A percentile compares a stretch with the other conserved stretches of the same genome.
These are phyloP conservation scores for Sterrhoptilus dennistouni DNA, from an alignment of 2,113 vertebrate species.

Conservation along the genomic window DNA sequence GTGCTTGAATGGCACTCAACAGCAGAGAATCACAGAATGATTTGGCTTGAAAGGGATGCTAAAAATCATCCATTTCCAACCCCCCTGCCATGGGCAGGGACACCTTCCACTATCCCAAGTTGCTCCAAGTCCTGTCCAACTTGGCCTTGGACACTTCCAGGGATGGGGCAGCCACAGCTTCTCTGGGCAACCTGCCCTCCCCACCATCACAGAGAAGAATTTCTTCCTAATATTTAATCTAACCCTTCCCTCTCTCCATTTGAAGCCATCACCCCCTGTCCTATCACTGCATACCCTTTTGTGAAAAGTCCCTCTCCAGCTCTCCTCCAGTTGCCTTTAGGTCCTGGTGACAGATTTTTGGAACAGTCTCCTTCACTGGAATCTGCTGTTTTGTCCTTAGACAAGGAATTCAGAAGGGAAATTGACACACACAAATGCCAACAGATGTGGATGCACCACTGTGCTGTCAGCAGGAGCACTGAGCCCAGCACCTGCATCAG, in stretches of 20 bases:
- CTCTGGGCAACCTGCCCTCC: background rate
- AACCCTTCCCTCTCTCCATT: background rate
- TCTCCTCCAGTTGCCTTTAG: background rate
- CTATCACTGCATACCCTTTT: background rate
- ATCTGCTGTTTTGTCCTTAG: background rate
- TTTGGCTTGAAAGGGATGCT: background rate
- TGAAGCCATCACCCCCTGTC: background rate
- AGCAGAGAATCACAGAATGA: background rate
- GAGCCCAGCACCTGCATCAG: accelerated
- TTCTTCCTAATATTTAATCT: background rate
- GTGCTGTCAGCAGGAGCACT: accelerated
- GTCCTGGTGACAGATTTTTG: background rate
- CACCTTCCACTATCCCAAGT: background rate
- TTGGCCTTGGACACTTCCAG: background rate
- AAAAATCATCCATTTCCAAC: background rate
- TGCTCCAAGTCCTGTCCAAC: accelerated
- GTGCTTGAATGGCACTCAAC: background rate
- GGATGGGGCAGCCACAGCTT: background rate
- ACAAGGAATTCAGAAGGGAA: background rate
- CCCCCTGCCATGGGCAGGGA: background rate
- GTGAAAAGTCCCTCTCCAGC: background rate
- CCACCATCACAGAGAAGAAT: background rate
- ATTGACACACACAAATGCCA: background rate
- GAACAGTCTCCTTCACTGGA: background rate
- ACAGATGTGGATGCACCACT: background rate